Conservation (phyloP, 2,888 invertebrate species). For the Eledone cirrhosa region DNA sequence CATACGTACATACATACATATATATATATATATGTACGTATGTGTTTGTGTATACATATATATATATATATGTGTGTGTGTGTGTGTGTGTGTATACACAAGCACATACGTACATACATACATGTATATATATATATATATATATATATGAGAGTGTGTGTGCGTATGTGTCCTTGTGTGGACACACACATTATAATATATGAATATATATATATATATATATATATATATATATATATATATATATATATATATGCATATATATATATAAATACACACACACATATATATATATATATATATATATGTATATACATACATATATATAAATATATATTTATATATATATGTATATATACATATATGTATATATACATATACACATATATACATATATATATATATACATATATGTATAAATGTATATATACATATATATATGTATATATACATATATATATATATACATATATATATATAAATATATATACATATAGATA, state of each 20-base stretch:
- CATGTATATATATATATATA: neutral
- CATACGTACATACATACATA: neutral
- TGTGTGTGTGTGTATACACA: neutral
- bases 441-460: no score
- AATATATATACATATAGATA: neutral
- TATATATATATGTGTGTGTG: neutral
- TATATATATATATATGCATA: neutral
- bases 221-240: conserved; percentile 5
- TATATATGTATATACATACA: neutral
- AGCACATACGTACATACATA: no score
- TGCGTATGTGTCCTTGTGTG: no score
- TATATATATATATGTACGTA: neutral
- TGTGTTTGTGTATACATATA: neutral
- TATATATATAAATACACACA: neutral
- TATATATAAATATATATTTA: neutral
- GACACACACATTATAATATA: no score
- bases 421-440: no score
- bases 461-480: no score
- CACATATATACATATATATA: no score
- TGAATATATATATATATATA: neutral
- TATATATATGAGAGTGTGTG: neutral
- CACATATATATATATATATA: neutral
- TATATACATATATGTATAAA: no score
- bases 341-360: neutral
- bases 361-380: neutral